A percentile compares a stretch with the other conserved stretches of the same genome.
phyloP scores from a whole-genome alignment of 2,888 invertebrate species.

The Xanthia icteritia region DNA sequence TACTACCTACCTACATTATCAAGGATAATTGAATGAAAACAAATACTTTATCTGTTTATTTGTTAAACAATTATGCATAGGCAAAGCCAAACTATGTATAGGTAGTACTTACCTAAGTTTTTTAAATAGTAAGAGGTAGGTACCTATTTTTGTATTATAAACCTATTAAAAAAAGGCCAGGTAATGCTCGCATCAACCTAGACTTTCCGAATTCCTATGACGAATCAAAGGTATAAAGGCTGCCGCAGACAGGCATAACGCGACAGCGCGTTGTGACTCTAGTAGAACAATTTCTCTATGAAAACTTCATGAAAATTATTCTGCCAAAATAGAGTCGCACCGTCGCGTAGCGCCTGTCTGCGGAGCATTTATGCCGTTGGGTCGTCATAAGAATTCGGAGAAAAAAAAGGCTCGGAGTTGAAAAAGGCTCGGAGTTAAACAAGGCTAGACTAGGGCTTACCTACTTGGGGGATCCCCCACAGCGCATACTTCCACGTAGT shows the following conservation, averaged over 20 bases:
- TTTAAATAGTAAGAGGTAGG: background rate
- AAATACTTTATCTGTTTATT: conserved; percentile 41
- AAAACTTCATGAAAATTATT: background rate
- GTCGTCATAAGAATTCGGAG: too few species aligned
- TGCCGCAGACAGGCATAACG: background rate
- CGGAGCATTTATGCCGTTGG: background rate
- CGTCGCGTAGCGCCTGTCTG: background rate
- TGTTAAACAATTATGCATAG: background rate
- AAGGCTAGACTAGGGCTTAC: too few species aligned
- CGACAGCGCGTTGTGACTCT: background rate
- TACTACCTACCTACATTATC: conserved; percentile 24
- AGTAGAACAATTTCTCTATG: background rate
- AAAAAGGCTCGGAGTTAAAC: too few species aligned
- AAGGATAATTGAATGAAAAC: conserved; percentile 45
- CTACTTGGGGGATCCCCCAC: too few species aligned
- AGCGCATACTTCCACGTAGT: too few species aligned
- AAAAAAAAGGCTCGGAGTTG: too few species aligned
- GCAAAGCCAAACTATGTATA: background rate
- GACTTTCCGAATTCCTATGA: background rate
- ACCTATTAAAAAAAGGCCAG: background rate
- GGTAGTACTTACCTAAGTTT: background rate
- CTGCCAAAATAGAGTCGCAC: background rate
- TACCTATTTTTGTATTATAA: background rate
- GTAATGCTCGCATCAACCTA: background rate
- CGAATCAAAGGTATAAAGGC: background rate